Percentiles rank a stretch among this genome's conserved stretches.
These are phyloP conservation scores for Tylochromis polylepis DNA, from an alignment of 2,113 vertebrate genomes.

Conservation along the genomic window DNA sequence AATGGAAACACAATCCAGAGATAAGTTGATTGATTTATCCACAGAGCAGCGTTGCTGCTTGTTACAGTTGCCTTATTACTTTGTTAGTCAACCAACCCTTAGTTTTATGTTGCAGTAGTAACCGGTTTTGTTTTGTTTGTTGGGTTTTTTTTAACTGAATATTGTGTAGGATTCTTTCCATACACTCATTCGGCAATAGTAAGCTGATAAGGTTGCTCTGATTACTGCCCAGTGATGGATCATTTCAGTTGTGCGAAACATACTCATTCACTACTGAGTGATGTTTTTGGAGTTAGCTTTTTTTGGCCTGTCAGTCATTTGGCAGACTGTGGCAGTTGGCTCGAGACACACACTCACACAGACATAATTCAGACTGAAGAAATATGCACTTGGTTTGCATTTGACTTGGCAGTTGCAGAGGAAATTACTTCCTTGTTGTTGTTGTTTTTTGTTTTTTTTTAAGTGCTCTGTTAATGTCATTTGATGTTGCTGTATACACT, in stretches of 20 bases:
- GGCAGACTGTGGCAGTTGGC: conserved; percentile 18
- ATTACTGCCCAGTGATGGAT: not conserved
- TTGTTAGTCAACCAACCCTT: not conserved
- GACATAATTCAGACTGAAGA: conserved; percentile 4
- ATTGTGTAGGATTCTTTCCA: not conserved
- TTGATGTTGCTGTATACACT: conserved; percentile 1
- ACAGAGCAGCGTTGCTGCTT: not conserved
- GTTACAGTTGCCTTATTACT: not conserved
- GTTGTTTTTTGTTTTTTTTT: not conserved
- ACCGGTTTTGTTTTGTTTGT: not conserved
- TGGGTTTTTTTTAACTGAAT: not conserved
- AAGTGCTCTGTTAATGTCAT: not conserved
- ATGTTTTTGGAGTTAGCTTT: conserved; percentile 37
- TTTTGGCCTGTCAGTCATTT: conserved; percentile 44
- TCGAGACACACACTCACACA: not conserved
- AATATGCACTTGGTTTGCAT: conserved; percentile 44
- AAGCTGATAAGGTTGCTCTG: not conserved
- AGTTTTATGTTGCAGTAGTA: not conserved
- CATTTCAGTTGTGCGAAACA: not conserved
- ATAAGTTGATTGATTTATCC: not conserved
- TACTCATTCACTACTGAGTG: conserved; percentile 27
- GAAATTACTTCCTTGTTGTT: conserved; percentile 41
- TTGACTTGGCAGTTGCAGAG: conserved; percentile 50
- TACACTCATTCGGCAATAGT: not conserved
- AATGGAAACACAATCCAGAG: not conserved